Evolutionary conservation across 1,140 invertebrate species (phyloP).

Genomic region (Orussus abietinus): DNA sequence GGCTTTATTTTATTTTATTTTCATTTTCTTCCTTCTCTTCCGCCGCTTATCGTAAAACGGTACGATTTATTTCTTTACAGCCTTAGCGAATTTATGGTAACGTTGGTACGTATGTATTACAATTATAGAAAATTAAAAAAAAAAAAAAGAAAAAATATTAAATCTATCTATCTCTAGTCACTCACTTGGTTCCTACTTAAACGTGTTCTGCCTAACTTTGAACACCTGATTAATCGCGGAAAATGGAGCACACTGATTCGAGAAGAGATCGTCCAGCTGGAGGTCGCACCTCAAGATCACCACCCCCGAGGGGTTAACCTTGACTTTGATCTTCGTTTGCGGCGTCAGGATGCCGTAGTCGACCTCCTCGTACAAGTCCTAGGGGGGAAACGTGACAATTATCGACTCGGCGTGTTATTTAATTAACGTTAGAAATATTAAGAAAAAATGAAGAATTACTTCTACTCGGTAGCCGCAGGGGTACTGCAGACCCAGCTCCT

Average conservation of each 20-base stretch:
- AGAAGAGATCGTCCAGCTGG: conserved; percentile 58
- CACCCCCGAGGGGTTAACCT: conserved; percentile 90
- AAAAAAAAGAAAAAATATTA: too few species aligned
- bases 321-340: conserved; percentile 85
- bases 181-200: too few species aligned
- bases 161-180: too few species aligned
- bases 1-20: too few species aligned
- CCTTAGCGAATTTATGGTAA: too few species aligned
- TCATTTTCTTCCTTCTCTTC: too few species aligned
- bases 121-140: too few species aligned
- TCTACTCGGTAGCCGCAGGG: conserved; percentile 79
- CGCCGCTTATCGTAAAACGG: too few species aligned
- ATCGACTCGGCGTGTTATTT: conserved; percentile 1
- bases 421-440: not conserved
- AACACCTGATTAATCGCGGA: conserved; percentile 60
- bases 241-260: conserved; percentile 58
- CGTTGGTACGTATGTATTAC: too few species aligned
- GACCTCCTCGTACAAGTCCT: conserved; percentile 84
- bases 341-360: conserved; percentile 79
- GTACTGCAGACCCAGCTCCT: conserved; percentile 76
- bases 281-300: conserved; percentile 80
- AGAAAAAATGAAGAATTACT: conserved; percentile 50
- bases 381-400: conserved; percentile 33
- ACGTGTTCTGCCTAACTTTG: conserved; percentile 48
- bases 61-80: too few species aligned